Base-by-base conservation (phyloP, 1,140 invertebrate species). In the Doryteuthis pealeii region DNA sequence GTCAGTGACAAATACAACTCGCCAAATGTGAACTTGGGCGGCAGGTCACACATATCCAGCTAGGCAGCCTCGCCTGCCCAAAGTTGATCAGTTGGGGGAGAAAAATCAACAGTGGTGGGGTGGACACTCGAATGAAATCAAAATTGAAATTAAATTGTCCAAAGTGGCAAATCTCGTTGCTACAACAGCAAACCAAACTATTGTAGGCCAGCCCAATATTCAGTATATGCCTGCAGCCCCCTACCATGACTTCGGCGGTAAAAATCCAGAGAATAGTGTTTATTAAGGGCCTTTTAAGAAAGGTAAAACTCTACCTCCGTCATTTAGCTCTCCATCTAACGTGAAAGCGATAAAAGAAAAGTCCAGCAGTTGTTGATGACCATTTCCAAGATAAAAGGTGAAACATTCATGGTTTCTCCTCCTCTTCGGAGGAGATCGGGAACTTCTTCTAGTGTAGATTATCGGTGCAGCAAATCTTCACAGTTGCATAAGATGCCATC, bases 271-370 rank as follows among this genome's bases (percentile, higher is more conserved):
- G 81, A 90, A 92, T 30, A 93, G 92, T 5, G 93, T 95, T 66
- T 95, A 95, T 72, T 96, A 95, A 84, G 93, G 95, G 84, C 89
- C 95, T 14, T 83, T 96, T 8, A 84, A 94, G 40, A 94, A 94
- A 87, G 91, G 91, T 70, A 90, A 91, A 66, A 86, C 85, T 72
- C 75, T 82, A 78, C 75, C 84, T 43, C 26, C n/a, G 18, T n/a
- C 58, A 4, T 33, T 32, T 12, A 22, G 6, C 6, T 26, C 30
- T 12, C 28, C n/a, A 18, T 22, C 30, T 8, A 31, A 22, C 30
- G 58, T 26, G 58, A 33, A 30, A 32, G 28, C 8, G 8, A 68
- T 33, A 26, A 32, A 32, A 31, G 66, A 68, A 33, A 68, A 68
- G 30, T 68, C 66, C 15, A 32, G 32, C 30, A 68, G 66, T n/a